Percentiles rank a stretch among this genome's conserved stretches.
Evolutionary conservation across 2,888 invertebrate species (phyloP).

Genomic region (Spisula subtruncata): DNA sequence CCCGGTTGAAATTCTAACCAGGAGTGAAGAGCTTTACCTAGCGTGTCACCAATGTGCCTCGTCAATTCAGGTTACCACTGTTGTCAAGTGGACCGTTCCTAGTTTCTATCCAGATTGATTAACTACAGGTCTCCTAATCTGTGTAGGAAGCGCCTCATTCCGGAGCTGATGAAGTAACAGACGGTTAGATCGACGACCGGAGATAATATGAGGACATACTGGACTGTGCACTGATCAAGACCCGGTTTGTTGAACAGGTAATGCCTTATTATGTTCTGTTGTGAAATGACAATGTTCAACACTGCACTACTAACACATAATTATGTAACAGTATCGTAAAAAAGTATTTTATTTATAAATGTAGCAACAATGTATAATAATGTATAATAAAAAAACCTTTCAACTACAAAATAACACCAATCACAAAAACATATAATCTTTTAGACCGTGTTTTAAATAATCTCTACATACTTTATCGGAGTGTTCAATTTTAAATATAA

Average conservation of each 20-base stretch:
- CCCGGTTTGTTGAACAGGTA: too few species aligned
- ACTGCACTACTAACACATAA: neutral
- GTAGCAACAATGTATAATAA: constrained; percentile 22
- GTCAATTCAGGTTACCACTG: too few species aligned
- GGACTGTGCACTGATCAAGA: neutral
- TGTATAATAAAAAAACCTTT: neutral
- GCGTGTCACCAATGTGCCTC: too few species aligned
- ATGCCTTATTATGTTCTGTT: too few species aligned
- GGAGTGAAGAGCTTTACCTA: too few species aligned
- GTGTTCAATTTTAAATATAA: constrained; percentile 83
- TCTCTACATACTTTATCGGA: constrained; percentile 80
- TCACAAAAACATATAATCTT: constrained; percentile 81
- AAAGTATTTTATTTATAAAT: constrained; percentile 22
- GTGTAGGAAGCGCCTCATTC: neutral
- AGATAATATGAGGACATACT: neutral
- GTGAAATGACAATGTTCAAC: neutral
- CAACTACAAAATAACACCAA: neutral
- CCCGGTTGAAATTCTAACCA: too few species aligned
- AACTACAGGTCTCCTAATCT: neutral
- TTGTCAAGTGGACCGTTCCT: too few species aligned
- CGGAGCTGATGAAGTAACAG: neutral
- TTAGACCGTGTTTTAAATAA: constrained; percentile 80
- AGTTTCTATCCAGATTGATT: neutral
- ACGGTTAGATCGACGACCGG: neutral
- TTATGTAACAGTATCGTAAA: neutral